phyloP scores from a whole-genome alignment of 2,797 vertebrate genomes.

The Bradypus variegatus region DNA sequence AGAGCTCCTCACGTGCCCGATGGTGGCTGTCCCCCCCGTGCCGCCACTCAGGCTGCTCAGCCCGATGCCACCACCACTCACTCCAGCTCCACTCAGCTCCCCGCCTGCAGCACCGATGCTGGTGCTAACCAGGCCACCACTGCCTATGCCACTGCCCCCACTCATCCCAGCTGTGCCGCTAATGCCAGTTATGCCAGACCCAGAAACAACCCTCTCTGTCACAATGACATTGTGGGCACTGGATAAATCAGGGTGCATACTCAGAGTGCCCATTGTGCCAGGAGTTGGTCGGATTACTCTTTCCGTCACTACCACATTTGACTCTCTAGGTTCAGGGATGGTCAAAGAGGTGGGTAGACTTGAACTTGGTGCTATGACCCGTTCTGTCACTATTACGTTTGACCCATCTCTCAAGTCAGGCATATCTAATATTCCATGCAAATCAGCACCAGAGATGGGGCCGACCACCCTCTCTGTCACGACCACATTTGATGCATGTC shows the following conservation, averaged over 20 bases:
- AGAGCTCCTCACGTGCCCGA: slow-evolving; percentile 66
- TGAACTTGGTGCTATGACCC: slow-evolving; percentile 74
- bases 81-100: slow-evolving; percentile 25
- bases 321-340: slow-evolving; percentile 73
- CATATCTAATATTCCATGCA: slow-evolving; percentile 75
- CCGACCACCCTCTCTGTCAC: slow-evolving; percentile 77
- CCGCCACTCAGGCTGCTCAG: slow-evolving; percentile 43
- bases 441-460: slow-evolving; percentile 69
- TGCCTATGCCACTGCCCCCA: not conserved
- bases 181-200: slow-evolving; percentile 63
- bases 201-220: slow-evolving; percentile 72
- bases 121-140: slow-evolving; percentile 37
- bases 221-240: slow-evolving; percentile 72
- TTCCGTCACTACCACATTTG: slow-evolving; percentile 77
- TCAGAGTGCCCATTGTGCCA: slow-evolving; percentile 69
- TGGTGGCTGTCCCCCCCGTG: slow-evolving; percentile 56
- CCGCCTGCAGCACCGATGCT: not conserved
- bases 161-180: slow-evolving; percentile 41
- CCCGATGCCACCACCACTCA: slow-evolving; percentile 24
- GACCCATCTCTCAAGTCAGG: slow-evolving; percentile 74
- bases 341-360: slow-evolving; percentile 72
- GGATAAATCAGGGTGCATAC: slow-evolving; percentile 71
- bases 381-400: slow-evolving; percentile 78
- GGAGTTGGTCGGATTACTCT: slow-evolving; percentile 75
- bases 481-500: slow-evolving; percentile 69